phyloP scores from a whole-genome alignment of 1,140 invertebrate species.

The Neodiprion fabricii region DNA sequence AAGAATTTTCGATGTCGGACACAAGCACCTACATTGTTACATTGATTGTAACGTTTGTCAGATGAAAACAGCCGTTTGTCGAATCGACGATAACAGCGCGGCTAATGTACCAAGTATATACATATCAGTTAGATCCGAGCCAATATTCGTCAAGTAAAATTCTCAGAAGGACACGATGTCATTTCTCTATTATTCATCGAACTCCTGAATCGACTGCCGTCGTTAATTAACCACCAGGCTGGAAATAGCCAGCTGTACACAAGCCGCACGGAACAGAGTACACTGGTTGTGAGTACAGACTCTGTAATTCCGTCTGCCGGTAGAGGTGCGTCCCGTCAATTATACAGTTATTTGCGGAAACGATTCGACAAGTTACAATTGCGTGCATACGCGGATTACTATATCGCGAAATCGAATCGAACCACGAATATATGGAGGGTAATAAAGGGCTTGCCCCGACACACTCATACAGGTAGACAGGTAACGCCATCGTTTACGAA shows the following conservation, averaged over 20 bases:
- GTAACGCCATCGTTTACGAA: not conserved
- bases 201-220: too few relatives aligned
- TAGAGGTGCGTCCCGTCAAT: too few relatives aligned
- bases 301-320: too few relatives aligned
- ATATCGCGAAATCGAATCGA: not conserved
- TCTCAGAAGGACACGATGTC: conserved; percentile 9
- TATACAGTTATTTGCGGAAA: too few relatives aligned
- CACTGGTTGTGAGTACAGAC: too few relatives aligned
- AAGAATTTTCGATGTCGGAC: conserved; percentile 20
- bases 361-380: too few relatives aligned
- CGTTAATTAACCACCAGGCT: too few relatives aligned
- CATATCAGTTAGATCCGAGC: not conserved
- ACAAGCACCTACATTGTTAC: conserved; percentile 22
- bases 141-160: not conserved
- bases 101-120: conserved; percentile 7
- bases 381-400: too few relatives aligned
- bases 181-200: not conserved
- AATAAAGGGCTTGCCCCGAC: not conserved
- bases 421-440: not conserved
- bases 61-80: not conserved
- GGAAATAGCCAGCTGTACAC: too few relatives aligned
- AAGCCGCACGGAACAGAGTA: too few relatives aligned
- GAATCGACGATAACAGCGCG: not conserved
- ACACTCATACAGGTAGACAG: not conserved
- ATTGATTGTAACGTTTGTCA: not conserved